A percentile compares a stretch with the other conserved stretches of the same genome.
Conservation (phyloP, 2,797 vertebrate species). For the Odontamblyopus lacepedii region DNA sequence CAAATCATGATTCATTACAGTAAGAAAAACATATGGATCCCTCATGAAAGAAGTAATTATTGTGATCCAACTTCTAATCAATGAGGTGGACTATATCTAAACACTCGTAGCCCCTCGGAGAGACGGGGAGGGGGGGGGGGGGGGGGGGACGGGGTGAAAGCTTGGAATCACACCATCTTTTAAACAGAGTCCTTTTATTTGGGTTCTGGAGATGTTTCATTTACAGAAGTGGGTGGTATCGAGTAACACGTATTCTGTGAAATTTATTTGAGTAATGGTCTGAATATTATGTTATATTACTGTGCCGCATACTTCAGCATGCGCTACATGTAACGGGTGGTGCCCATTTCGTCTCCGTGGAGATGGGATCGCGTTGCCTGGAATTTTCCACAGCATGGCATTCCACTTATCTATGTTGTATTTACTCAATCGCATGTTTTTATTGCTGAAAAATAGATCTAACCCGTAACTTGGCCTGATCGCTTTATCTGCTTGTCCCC, state of each 20-base stretch:
- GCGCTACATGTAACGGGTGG: too few species aligned
- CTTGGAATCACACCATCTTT: constrained; percentile 39
- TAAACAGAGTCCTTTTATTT: not conserved
- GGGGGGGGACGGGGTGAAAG: not conserved
- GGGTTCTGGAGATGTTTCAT: constrained; percentile 13
- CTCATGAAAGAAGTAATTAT: constrained; percentile 66
- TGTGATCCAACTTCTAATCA: constrained; percentile 63
- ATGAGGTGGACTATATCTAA: constrained; percentile 50
- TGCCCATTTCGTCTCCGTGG: not conserved
- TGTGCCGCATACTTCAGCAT: too few species aligned
- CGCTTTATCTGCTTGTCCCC: too few species aligned
- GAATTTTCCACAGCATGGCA: not conserved
- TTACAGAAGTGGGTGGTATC: not conserved
- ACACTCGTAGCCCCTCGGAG: constrained; percentile 56
- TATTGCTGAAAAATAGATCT: not conserved
- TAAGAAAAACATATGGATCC: constrained; percentile 59
- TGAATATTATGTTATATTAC: too few species aligned
- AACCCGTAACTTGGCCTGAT: too few species aligned
- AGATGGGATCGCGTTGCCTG: not conserved
- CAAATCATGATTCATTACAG: constrained; percentile 61
- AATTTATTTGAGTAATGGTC: too few species aligned
- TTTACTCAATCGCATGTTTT: not conserved
- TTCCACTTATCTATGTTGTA: not conserved
- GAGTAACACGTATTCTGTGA: not conserved
- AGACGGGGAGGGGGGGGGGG: not conserved